phyloP scores from a whole-genome alignment of 2,113 vertebrate species.

The Stegostoma tigrinum region DNA sequence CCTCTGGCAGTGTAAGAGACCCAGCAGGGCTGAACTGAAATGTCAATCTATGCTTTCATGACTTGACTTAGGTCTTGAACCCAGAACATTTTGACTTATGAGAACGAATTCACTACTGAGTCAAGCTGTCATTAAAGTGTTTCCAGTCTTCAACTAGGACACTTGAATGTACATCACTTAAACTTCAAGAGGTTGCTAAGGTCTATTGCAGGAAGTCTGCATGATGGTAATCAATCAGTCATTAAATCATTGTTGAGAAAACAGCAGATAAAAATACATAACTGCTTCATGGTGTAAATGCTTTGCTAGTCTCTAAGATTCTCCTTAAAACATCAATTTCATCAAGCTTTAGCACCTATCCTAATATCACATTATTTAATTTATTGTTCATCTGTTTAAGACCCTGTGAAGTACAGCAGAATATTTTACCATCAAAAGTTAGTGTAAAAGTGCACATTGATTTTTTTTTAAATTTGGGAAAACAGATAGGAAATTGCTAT shows the following conservation, averaged over 20 bases:
- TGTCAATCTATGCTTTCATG: neutral
- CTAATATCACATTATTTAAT: too few relatives aligned
- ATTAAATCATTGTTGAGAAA: neutral
- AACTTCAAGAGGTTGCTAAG: neutral
- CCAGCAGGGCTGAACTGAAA: neutral
- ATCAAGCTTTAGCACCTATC: neutral
- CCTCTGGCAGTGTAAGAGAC: neutral
- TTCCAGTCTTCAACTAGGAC: neutral
- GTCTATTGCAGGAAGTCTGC: neutral
- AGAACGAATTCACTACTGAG: neutral
- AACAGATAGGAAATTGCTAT: neutral
- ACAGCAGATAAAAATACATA: neutral
- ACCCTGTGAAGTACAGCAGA: neutral
- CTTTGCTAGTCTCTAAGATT: neutral
- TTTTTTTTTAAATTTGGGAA: neutral
- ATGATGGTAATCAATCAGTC: neutral
- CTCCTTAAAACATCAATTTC: neutral
- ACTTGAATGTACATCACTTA: neutral
- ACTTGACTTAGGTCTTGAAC: neutral
- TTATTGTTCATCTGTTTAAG: neutral
- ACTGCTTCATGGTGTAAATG: neutral
- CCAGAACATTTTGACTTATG: neutral
- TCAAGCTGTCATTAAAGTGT: conserved; percentile 20
- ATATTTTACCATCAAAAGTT: neutral
- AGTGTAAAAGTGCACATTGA: neutral